phyloP scores from a whole-genome alignment of 1,140 invertebrate genomes.

The Drosophila punjabiensis region DNA sequence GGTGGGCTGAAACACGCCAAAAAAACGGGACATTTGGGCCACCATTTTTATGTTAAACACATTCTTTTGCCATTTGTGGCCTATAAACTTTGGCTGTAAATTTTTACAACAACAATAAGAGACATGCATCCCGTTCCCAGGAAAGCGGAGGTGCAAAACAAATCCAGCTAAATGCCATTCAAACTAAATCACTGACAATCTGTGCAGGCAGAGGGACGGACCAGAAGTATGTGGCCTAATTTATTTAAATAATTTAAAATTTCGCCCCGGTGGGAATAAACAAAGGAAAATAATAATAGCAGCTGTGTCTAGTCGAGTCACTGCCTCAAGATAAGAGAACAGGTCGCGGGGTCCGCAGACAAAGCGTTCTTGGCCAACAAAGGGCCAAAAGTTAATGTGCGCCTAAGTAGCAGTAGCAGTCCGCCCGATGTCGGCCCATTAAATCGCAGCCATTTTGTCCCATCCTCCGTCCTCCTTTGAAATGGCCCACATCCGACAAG shows the following conservation, averaged over 20 bases:
- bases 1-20: constrained; percentile 14
- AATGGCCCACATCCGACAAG: constrained; percentile 61
- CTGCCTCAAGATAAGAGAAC: constrained; percentile 55
- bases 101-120: constrained; percentile 77
- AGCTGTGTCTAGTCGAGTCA: constrained; percentile 76
- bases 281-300: constrained; percentile 61
- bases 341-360: constrained; percentile 45
- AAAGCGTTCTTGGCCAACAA: constrained; percentile 70
- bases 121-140: constrained; percentile 53
- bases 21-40: constrained; percentile 16
- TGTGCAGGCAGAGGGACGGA: constrained; percentile 17
- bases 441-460: constrained; percentile 57
- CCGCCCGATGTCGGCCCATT: constrained; percentile 55
- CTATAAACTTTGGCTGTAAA: constrained; percentile 73
- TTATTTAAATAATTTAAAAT: constrained; percentile 83
- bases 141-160: constrained; percentile 29
- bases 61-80: constrained; percentile 62
- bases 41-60: constrained; percentile 45
- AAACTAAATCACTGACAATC: constrained; percentile 76
- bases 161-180: constrained; percentile 72
- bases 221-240: constrained; percentile 65
- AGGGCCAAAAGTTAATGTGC: constrained; percentile 82
- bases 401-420: constrained; percentile 64
- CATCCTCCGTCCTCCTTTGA: constrained; percentile 31
- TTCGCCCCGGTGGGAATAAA: constrained; percentile 28